These are phyloP conservation scores for Sminthopsis crassicaudata DNA, from an alignment of 2,113 vertebrate genomes.

Conservation along the genomic window DNA sequence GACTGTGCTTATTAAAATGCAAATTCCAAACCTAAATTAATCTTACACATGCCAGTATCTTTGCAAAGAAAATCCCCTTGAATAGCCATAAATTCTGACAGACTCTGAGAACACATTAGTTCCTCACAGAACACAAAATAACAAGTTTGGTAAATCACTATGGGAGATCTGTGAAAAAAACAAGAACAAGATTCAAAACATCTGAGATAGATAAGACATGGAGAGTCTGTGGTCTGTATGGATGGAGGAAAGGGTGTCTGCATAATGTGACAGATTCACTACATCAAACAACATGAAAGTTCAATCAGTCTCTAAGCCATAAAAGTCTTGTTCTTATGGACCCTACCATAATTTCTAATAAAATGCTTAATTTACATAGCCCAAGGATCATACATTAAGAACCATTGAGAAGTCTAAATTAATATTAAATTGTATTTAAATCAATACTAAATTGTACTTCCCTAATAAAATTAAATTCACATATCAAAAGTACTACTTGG, in stretches of 20 bases:
- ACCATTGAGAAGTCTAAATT: neutral
- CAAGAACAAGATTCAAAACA: neutral
- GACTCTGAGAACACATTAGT: neutral
- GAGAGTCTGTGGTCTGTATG: neutral
- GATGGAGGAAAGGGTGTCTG: too few species aligned
- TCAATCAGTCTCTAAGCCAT: neutral
- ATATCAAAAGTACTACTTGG: neutral
- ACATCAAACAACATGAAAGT: neutral
- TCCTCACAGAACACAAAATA: neutral
- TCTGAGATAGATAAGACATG: neutral
- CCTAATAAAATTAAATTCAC: neutral
- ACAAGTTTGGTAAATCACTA: neutral
- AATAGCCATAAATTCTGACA: neutral
- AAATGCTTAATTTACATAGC: neutral
- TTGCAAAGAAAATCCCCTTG: too few species aligned
- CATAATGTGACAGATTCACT: neutral
- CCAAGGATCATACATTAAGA: neutral
- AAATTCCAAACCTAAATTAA: too few species aligned
- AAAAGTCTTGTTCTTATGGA: neutral
- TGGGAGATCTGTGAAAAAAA: neutral
- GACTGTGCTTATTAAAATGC: too few species aligned
- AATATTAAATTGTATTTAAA: neutral
- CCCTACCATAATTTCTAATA: neutral
- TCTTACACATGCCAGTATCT: too few species aligned
- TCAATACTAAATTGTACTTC: neutral